Conservation (phyloP, 1,140 invertebrate species). For the Drosophila truncata region DNA sequence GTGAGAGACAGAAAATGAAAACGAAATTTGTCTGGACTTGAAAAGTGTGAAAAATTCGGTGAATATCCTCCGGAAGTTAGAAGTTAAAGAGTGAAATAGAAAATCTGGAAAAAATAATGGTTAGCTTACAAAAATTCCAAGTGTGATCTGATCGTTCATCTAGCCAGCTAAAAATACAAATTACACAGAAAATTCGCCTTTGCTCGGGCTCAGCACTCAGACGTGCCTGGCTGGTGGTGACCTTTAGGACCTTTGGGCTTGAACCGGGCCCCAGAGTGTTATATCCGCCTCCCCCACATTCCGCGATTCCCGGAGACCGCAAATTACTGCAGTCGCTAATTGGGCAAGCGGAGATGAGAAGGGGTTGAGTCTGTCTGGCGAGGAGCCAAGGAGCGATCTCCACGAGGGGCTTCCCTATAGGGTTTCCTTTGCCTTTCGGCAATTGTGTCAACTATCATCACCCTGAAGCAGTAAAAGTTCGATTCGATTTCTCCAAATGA, state of each 20-base stretch:
- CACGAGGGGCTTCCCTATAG: slow-evolving; percentile 62
- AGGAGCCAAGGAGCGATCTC: slow-evolving; percentile 13
- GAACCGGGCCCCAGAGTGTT: slow-evolving; percentile 17
- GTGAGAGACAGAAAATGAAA: slow-evolving; percentile 14
- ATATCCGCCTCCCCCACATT: slow-evolving; percentile 8
- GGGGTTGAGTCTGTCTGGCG: slow-evolving; percentile 27
- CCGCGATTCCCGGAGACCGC: slow-evolving; percentile 3
- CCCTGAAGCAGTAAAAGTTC: slow-evolving; percentile 36
- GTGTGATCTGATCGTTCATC: slow-evolving; percentile 16
- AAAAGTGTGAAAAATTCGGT: not conserved
- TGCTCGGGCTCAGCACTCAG: slow-evolving; percentile 18
- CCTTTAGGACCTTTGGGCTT: slow-evolving; percentile 48
- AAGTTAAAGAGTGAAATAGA: slow-evolving; percentile 10
- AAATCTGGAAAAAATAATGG: slow-evolving; percentile 3
- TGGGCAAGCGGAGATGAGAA: slow-evolving; percentile 11
- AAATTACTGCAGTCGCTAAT: slow-evolving; percentile 44
- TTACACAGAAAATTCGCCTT: slow-evolving; percentile 40
- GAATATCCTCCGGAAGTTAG: not conserved
- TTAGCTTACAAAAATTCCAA: slow-evolving; percentile 6
- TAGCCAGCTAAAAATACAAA: slow-evolving; percentile 43
- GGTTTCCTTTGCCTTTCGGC: slow-evolving; percentile 48
- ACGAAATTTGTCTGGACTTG: slow-evolving; percentile 21
- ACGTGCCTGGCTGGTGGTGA: slow-evolving; percentile 39
- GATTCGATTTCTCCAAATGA: slow-evolving; percentile 58
- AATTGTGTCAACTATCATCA: slow-evolving; percentile 54